phyloP scores from a whole-genome alignment of 1,140 invertebrate species.

The Rhopalosiphum maidis region DNA sequence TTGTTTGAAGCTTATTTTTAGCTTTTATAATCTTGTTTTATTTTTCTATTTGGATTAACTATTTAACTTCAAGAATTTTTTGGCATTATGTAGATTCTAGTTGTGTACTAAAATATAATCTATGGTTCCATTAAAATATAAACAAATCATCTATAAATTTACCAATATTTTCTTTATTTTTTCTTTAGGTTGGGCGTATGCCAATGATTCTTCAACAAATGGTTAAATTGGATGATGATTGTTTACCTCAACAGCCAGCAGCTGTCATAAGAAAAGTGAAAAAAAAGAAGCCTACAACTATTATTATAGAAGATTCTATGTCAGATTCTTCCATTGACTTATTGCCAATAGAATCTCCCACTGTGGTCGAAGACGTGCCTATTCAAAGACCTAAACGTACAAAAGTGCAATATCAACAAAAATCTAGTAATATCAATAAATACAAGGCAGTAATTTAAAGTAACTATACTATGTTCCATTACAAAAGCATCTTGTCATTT shows the following conservation, averaged over 20 bases:
- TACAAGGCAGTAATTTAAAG: neutral
- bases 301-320: neutral
- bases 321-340: neutral
- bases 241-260: neutral
- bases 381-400: conserved; percentile 15
- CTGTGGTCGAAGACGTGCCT: neutral
- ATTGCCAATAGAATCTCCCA: neutral
- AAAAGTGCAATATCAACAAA: neutral
- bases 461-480: neutral
- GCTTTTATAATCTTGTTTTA: too few relatives aligned
- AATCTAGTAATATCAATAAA: neutral
- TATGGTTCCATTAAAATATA: neutral
- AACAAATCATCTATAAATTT: neutral
- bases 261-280: neutral
- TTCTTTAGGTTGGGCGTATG: neutral
- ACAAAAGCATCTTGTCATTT: neutral
- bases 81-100: too few relatives aligned
- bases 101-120: neutral
- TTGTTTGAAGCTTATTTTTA: too few relatives aligned
- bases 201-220: conserved; percentile 1
- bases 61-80: too few relatives aligned
- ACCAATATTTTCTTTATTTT: neutral
- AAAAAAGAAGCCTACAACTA: neutral
- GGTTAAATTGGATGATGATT: neutral
- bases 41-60: too few relatives aligned